Conservation (phyloP, 2,888 invertebrate species). For the Pyrocoelia pectoralis region DNA sequence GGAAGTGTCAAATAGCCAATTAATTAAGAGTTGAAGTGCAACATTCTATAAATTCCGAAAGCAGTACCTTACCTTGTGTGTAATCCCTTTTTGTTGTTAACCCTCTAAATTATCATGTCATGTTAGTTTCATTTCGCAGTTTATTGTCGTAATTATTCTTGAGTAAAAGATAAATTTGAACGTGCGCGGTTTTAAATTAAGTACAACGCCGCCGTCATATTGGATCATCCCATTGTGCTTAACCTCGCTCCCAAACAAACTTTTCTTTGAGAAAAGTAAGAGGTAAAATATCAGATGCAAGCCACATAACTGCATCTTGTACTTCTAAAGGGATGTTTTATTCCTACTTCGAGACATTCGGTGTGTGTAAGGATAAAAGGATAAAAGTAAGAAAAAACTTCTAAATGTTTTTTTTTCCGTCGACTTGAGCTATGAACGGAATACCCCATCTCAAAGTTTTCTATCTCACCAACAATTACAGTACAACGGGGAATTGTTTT, state of each 20-base stretch:
- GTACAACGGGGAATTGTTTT: slow-evolving; percentile 35
- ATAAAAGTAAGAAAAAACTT: slow-evolving; percentile 48
- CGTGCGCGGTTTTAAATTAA: neutral
- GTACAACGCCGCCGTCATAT: neutral
- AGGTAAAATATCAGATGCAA: slow-evolving; percentile 42
- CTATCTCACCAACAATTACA: slow-evolving; percentile 31
- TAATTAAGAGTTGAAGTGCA: neutral
- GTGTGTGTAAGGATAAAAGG: slow-evolving; percentile 48
- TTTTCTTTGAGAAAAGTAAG: slow-evolving; percentile 15
- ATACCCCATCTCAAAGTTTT: slow-evolving; percentile 34
- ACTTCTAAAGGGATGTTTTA: slow-evolving; percentile 44
- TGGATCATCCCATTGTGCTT: neutral
- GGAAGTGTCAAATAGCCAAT: slow-evolving; percentile 1
- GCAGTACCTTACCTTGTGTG: neutral
- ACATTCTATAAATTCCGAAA: neutral
- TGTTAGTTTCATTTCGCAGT: neutral
- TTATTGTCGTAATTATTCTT: neutral
- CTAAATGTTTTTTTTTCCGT: slow-evolving; percentile 30
- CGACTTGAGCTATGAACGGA: slow-evolving; percentile 37
- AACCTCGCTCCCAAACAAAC: slow-evolving; percentile 18
- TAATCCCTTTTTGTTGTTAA: slow-evolving; percentile 1
- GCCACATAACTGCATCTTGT: slow-evolving; percentile 42
- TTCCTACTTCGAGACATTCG: slow-evolving; percentile 43
- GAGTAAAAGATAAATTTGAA: neutral
- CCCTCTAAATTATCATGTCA: neutral